Evolutionary conservation across 2,113 vertebrate genomes (phyloP).

Genomic region (Elephas maximus): DNA sequence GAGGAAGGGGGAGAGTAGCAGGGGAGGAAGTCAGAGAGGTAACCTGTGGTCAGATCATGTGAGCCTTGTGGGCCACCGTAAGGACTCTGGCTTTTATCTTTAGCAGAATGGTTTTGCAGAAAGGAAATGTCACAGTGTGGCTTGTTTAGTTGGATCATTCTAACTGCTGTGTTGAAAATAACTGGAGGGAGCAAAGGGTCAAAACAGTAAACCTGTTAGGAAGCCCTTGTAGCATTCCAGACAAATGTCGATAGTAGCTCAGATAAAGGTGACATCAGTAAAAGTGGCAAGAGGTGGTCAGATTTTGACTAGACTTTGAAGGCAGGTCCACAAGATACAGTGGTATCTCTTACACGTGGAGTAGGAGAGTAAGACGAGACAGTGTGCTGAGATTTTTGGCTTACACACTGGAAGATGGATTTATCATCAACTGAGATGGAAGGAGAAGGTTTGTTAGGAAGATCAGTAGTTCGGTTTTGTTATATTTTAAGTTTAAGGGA

Average conservation of each 20-base stretch:
- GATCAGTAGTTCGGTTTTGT: not conserved
- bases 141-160: not conserved
- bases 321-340: not conserved
- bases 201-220: not conserved
- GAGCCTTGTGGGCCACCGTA: not conserved
- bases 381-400: not conserved
- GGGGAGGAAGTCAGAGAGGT: not conserved
- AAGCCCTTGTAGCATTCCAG: not conserved
- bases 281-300: not conserved
- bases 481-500: not conserved
- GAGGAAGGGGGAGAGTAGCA: not conserved
- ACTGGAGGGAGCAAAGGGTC: not conserved
- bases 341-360: not conserved
- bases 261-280: not conserved
- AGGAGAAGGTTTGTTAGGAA: not conserved
- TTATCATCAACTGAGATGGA: not conserved
- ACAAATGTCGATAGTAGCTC: not conserved
- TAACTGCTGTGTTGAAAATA: not conserved
- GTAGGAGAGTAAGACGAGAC: fast-evolving
- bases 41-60: not conserved
- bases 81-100: not conserved
- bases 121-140: not conserved
- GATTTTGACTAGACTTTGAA: not conserved
- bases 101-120: not conserved
- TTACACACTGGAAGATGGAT: not conserved